Evolutionary conservation across 1,140 invertebrate species (phyloP), one percentile per base, ranked within the genome.

Genomic region (Drosophila pachea): DNA sequence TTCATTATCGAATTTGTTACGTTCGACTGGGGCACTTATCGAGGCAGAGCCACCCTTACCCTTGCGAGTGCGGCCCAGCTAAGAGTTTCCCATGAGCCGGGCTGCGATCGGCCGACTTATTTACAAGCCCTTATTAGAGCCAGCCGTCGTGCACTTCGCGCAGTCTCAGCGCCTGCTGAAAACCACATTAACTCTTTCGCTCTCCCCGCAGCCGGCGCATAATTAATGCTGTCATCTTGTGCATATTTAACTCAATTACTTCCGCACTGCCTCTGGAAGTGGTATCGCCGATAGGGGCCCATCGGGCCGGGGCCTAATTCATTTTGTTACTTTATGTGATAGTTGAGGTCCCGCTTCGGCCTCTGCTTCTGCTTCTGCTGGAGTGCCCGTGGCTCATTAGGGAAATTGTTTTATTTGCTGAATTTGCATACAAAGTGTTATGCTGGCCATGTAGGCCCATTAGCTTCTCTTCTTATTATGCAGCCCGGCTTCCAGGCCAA

Each of bases 201-300:
- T 59, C 36, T 54, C 16, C 14, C 14, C 54, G 36, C 29, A 11
- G n/a, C 63, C 55, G 73, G 73, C 61, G 71, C 78, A 84, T 86
- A 86, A 84, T 84, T 86, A 81, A 84, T 86, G 81, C 82, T 86
- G 81, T 84, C 81, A 86, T 86, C 81, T 86, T 86, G 76, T 77
- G 81, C 81, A 84, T 84, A 81, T 86, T 84, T 86, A 84, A 84
- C 81, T 84, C 81, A 84, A 84, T 84, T 84, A 84, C 81, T 84
- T 84, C 81, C 81, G 81, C 76, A 69, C 82, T 76, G 76, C 70
- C 69, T 75, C 65, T 79, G 66, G 62, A 72, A 73, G 65, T 65
- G 53, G 47, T 58, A 35, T 38, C 62, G 22, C 50, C 75, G 78
- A 83, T 83, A 83, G 78, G 78, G 79, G 79, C 73, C 78, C 75